These are phyloP conservation scores for Lophotis ruficrista DNA, from an alignment of 2,113 vertebrate genomes.

Conservation along the genomic window DNA sequence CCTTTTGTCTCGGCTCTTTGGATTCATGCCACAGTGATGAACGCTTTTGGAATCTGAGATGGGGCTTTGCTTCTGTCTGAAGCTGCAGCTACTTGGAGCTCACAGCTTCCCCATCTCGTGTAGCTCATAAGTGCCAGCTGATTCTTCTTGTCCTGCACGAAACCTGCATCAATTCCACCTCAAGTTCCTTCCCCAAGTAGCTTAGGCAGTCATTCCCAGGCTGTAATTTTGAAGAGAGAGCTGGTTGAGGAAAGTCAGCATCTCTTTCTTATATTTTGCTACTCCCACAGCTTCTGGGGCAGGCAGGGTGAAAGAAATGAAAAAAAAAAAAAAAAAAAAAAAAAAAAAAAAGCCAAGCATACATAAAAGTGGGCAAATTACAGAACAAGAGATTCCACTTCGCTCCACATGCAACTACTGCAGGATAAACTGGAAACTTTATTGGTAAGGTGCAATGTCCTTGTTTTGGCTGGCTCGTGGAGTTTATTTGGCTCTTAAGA, in stretches of 20 bases:
- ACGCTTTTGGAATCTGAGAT: slow-evolving; percentile 22
- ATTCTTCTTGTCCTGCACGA: neutral
- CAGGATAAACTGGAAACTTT: neutral
- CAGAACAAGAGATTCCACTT: neutral
- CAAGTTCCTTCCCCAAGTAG: neutral
- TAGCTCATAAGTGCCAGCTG: neutral
- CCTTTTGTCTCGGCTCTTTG: slow-evolving; percentile 23
- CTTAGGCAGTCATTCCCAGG: neutral
- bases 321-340: neutral
- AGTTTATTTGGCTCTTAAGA: neutral
- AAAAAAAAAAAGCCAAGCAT: neutral
- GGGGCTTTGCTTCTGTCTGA: neutral
- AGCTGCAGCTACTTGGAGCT: neutral
- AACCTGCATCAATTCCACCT: neutral
- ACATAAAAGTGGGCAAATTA: neutral
- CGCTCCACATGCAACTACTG: neutral
- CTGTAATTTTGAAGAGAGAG: neutral
- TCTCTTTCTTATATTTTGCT: neutral
- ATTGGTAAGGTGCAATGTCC: neutral
- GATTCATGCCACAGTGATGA: neutral
- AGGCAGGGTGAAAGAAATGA: too few species aligned
- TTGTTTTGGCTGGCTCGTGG: neutral
- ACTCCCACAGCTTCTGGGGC: neutral
- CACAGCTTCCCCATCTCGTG: neutral
- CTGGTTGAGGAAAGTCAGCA: neutral